Conservation (phyloP, 2,888 invertebrate genomes). For the Melipona beecheii region DNA sequence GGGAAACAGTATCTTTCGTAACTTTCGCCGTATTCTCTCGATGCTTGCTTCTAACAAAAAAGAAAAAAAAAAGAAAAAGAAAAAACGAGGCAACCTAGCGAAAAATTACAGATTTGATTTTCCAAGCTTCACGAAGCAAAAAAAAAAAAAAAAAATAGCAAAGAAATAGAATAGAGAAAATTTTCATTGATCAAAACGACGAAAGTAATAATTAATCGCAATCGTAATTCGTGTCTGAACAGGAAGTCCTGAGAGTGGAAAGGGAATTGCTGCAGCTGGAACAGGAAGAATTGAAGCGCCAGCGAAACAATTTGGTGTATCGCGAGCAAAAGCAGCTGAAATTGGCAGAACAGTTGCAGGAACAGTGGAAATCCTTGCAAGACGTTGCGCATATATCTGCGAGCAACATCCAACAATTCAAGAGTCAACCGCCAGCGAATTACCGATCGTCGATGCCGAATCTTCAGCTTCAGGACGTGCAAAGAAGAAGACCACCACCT, state of each 20-base stretch:
- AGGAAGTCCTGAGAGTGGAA: conserved; percentile 92
- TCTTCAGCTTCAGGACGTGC: conserved; percentile 85
- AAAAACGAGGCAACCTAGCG: conserved; percentile 16
- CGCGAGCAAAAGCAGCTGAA: conserved; percentile 85
- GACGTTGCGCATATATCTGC: conserved; percentile 84
- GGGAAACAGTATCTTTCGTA: conserved; percentile 56
- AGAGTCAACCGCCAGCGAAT: conserved; percentile 84
- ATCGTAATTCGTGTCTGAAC: conserved; percentile 29
- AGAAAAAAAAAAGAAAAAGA: no score
- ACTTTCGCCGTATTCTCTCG: conserved; percentile 32
- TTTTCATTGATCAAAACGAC: neutral
- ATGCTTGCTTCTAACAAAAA: conserved; percentile 44
- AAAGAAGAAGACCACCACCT: conserved; percentile 82
- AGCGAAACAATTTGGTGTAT: conserved; percentile 89
- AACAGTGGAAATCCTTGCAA: conserved; percentile 86
- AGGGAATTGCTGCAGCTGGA: conserved; percentile 91
- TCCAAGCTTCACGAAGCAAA: neutral
- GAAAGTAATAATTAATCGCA: neutral
- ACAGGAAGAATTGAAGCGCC: conserved; percentile 91
- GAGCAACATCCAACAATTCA: conserved; percentile 78
- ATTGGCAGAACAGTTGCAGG: conserved; percentile 80
- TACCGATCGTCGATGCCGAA: conserved; percentile 87
- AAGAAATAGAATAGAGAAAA: no score
- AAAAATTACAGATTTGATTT: conserved; percentile 3
- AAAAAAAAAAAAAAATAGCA: no score